Evolutionary conservation across 2,888 invertebrate species (phyloP), one percentile per base, ranked within the genome.

Genomic region (Nezara viridula): DNA sequence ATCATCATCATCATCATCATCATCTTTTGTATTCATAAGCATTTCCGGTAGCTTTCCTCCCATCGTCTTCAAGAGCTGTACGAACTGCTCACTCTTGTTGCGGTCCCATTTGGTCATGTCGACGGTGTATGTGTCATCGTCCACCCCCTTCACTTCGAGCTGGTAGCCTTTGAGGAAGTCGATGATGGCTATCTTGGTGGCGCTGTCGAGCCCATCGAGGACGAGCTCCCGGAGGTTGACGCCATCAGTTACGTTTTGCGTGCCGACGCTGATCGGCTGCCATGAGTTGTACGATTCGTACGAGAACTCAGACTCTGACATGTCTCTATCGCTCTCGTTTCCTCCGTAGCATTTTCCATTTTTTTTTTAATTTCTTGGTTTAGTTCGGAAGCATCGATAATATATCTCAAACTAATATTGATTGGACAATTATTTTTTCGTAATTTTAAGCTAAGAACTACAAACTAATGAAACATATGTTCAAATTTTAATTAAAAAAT

Each of bases 41-140:
- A 47, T 44, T 44, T 47, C 44, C 12, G 81, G 81, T n/a, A 81
- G 12, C 9, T n/a, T 24, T 14, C 81, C 81, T 6, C 81, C 81
- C 0, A 81, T n/a, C 1, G 44, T n/a, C 81, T 81, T 40, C 12
- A 81, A n/a, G 4, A 81, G 12, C 44, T 44, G 2, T 24, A 81
- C n/a, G 44, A 81, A 47, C 44, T 81, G 81, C 14, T 81, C 81
- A n/a, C 81, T 81, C n/a, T 47, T 81, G 44, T 81, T n/a, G 24
- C 44, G 81, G 40, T 47, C 81, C 81, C 81, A 81, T 24, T 81
- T 81, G 44, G 81, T n/a, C 44, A 81, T 14, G 81, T 81, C 81
- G n/a, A 81, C 81, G 5, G 81, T 81, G 44, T 81, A 81, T 10
- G 81, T 81, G 44, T 81, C 81, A 12, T 21, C n/a, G 44, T 81